Evolutionary conservation across 2,113 vertebrate genomes (phyloP).

Genomic region (Chionodraco myersi): DNA sequence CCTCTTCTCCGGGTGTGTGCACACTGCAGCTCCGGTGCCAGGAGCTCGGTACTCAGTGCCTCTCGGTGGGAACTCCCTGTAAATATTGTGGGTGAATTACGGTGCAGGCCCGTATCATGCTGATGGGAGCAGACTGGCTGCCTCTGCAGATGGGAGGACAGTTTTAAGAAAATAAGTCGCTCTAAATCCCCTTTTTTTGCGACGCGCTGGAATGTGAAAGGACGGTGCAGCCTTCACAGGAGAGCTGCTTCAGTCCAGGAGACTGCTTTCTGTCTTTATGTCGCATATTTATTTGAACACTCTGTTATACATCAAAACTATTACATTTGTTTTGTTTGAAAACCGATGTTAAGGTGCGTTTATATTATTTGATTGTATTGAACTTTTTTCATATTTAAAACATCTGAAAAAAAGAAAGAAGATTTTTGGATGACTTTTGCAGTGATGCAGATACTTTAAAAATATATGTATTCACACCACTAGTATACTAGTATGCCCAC

Average conservation of each 20-base stretch:
- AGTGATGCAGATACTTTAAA: background rate
- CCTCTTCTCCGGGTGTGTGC: background rate
- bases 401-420: background rate
- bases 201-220: conserved; percentile 77
- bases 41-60: conserved; percentile 11
- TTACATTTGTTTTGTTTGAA: background rate
- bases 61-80: conserved; percentile 49
- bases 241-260: conserved; percentile 38
- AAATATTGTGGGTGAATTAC: conserved; percentile 39
- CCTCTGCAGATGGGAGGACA: conserved; percentile 75
- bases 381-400: conserved; percentile 8
- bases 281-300: conserved; percentile 11
- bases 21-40: conserved; percentile 26
- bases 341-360: background rate
- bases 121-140: conserved; percentile 71
- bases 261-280: conserved; percentile 1
- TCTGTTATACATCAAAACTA: background rate
- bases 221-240: conserved; percentile 57
- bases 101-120: conserved; percentile 53
- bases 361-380: background rate
- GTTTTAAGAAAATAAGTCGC: conserved; percentile 82
- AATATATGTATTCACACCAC: background rate
- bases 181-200: conserved; percentile 75
- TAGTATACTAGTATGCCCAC: background rate
- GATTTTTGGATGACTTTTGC: too few relatives aligned